Evolutionary conservation across 1,140 invertebrate species (phyloP), one percentile per base, ranked within the genome.

Genomic region (Tetraneura akinire): DNA sequence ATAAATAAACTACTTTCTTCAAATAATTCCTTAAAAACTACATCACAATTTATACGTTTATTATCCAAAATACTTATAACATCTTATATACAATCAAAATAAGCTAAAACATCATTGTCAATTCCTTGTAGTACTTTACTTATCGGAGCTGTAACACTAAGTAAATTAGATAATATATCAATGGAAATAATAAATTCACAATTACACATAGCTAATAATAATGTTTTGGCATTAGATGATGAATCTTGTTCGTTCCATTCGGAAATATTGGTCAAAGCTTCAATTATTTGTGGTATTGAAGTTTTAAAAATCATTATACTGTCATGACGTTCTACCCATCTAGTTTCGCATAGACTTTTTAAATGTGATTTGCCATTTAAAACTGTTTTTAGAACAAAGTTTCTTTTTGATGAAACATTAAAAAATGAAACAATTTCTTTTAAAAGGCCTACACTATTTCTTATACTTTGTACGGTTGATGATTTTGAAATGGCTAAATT

Each of bases 331-430:
- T 47, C 68, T 13, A 4, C 16, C 68, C 42, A 71, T 71, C 68
- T 71, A 14, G 68, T 71, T 47, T 71, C 68, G 29, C 68, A 71
- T 71, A 23, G 32, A 32, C 60, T 32, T 37, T 32, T 64, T 62
- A 62, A 62, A 26, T 62, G 60, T 18, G 26, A 13, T 64, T 64
- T 37, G 3, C 32, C 32, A 14, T 32, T 37, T 32, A 64, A 64
- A 32, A 64, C 29, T n/a, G 4, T n/a, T 71, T 47, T 71, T 45
- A 71, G 42, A 29, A 71, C 42, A 71, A 45, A 47, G 37, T 71
- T 71, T 49, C 42, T 21, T 71, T 71, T 71, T 18, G 68, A 47
- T 4, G 42, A 47, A 18, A 45, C n/a, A 51, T 71, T 45, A 45
- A 71, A 71, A 71, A 71, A 45, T 14, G 26, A 37, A 16, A 55